Conservation (phyloP, 2,797 vertebrate genomes). For the Falco columbarius region DNA sequence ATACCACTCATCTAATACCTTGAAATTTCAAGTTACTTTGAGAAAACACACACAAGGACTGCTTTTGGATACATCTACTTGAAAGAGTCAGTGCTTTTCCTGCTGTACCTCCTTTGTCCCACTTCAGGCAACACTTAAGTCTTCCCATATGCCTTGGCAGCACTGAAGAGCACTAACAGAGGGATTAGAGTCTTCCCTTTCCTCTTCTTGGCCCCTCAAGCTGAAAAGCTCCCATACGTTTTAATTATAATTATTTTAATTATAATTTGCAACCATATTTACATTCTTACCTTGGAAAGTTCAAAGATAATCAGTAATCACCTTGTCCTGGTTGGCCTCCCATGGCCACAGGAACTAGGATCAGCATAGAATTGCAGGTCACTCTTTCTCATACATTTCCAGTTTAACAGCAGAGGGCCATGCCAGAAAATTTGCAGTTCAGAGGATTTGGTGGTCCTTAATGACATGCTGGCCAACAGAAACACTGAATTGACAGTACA, state of each 20-base stretch:
- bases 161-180: neutral
- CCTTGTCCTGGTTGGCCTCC: neutral
- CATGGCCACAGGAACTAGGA: neutral
- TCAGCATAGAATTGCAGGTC: neutral
- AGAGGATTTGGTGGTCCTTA: neutral
- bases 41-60: neutral
- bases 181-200: accelerated
- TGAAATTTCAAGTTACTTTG: neutral
- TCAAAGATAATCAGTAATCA: neutral
- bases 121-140: neutral
- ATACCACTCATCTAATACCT: neutral
- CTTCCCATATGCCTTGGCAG: neutral
- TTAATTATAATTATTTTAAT: neutral
- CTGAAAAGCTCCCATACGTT: neutral
- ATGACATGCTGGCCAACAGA: neutral
- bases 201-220: neutral
- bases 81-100: neutral
- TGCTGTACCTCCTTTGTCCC: neutral
- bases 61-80: neutral
- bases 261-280: neutral
- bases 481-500: neutral
- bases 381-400: neutral
- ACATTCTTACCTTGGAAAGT: neutral
- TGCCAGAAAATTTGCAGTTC: neutral
- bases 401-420: neutral